Evolutionary conservation across 1,140 invertebrate species (phyloP).

Genomic region (Trichonephila clavipes): DNA sequence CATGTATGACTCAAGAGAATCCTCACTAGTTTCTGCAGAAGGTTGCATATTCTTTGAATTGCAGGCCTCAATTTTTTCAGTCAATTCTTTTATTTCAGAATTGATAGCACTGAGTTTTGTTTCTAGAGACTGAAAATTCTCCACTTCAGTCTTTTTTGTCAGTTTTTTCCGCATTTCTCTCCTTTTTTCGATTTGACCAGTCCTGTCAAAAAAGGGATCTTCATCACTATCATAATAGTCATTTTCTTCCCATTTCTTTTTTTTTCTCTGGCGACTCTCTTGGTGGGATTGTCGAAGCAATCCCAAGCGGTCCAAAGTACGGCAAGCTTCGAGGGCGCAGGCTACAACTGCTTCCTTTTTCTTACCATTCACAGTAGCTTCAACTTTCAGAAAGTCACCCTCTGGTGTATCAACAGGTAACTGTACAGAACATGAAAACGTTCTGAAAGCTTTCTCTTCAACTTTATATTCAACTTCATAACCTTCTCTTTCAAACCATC

Average conservation of each 20-base stretch:
- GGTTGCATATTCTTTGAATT: constrained; percentile 40
- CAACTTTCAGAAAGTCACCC: constrained; percentile 88
- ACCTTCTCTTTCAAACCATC: constrained; percentile 97
- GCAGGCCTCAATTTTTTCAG: constrained; percentile 82
- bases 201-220: constrained; percentile 96
- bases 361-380: constrained; percentile 92
- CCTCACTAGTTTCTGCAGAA: constrained; percentile 80
- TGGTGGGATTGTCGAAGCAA: constrained; percentile 89
- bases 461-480: constrained; percentile 91
- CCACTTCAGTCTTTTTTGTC: constrained; percentile 83
- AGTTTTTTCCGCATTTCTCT: constrained; percentile 89
- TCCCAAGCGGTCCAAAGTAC: constrained; percentile 92
- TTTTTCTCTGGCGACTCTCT: constrained; percentile 87
- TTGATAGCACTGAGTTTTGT: constrained; percentile 85
- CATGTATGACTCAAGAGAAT: constrained; percentile 81
- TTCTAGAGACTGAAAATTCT: constrained; percentile 92
- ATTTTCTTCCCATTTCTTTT: constrained; percentile 91
- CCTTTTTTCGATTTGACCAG: constrained; percentile 94
- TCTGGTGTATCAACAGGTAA: constrained; percentile 90
- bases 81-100: constrained; percentile 84
- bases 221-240: constrained; percentile 99
- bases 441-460: constrained; percentile 89
- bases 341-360: constrained; percentile 97
- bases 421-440: constrained; percentile 87
- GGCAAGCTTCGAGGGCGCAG: constrained; percentile 96